Conservation (phyloP, 2,113 vertebrate species). For the Epinephelus moara region DNA sequence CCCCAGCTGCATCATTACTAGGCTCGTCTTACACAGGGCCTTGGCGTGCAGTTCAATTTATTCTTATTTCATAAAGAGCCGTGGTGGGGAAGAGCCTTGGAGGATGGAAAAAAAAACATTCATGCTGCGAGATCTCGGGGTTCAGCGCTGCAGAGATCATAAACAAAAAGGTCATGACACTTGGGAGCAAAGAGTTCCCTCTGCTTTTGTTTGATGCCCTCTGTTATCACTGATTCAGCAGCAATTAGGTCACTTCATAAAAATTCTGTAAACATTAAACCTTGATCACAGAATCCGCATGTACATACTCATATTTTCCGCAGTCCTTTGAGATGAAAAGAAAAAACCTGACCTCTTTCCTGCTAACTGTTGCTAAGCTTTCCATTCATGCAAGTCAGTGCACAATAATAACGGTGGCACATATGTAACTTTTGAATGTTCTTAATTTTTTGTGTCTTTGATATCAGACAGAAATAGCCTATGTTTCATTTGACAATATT, state of each 20-base stretch:
- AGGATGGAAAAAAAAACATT: slow-evolving; percentile 43
- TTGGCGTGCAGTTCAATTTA: slow-evolving; percentile 64
- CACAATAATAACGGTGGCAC: neutral
- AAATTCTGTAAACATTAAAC: slow-evolving; percentile 28
- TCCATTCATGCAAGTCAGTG: neutral
- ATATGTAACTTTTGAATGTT: neutral
- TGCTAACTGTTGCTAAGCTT: neutral
- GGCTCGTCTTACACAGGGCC: slow-evolving; percentile 40
- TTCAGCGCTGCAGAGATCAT: slow-evolving; percentile 43
- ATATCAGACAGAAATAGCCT: neutral
- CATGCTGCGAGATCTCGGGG: slow-evolving; percentile 41
- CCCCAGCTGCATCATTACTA: slow-evolving; percentile 42
- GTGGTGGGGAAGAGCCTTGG: slow-evolving; percentile 21
- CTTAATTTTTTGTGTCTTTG: neutral
- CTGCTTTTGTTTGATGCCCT: slow-evolving; percentile 27
- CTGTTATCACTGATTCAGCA: neutral
- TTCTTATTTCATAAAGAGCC: slow-evolving; percentile 66
- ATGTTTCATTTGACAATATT: too few relatives aligned
- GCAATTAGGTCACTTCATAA: neutral
- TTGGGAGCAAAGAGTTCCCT: slow-evolving; percentile 26
- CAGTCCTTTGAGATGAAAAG: neutral
- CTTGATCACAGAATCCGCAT: neutral
- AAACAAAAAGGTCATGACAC: slow-evolving; percentile 35
- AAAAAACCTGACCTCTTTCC: neutral
- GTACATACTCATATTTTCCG: neutral